A percentile compares a stretch with the other conserved stretches of the same genome.
These are phyloP conservation scores for Ahaetulla prasina DNA, from an alignment of 2,113 vertebrate genomes.

Conservation along the genomic window DNA sequence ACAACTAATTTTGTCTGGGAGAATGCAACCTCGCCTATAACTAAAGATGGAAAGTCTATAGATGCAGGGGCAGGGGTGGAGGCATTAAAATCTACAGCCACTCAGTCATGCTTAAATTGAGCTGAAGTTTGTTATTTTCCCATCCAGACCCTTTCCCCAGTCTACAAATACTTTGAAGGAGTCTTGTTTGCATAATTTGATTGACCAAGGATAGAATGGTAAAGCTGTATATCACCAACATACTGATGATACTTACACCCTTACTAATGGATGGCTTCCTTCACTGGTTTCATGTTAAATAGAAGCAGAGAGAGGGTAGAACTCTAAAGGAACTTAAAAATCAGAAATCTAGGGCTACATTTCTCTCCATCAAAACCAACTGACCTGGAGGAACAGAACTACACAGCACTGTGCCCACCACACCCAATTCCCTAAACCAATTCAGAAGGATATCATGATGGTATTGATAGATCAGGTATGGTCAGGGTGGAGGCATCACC, in stretches of 20 bases:
- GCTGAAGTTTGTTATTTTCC: not conserved
- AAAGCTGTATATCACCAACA: not conserved
- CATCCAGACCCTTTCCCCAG: not conserved
- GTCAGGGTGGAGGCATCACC: not conserved
- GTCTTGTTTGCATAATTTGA: not conserved
- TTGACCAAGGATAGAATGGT: not conserved
- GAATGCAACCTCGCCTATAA: not conserved
- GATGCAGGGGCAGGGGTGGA: not conserved
- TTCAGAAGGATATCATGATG: not conserved
- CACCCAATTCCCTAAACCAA: not conserved
- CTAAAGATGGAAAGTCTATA: not conserved
- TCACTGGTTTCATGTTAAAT: not conserved
- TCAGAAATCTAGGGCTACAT: not conserved
- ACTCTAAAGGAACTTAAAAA: not conserved
- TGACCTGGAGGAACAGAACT: not conserved
- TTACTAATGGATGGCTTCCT: not conserved
- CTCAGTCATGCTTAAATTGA: not conserved
- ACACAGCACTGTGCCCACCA: not conserved
- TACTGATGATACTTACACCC: not conserved
- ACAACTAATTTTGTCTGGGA: not conserved
- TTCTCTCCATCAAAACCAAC: not conserved
- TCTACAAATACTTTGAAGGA: not conserved
- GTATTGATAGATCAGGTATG: not conserved
- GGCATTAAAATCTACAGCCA: not conserved
- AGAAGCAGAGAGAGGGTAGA: not conserved